These are phyloP conservation scores for Myrmophylax atrothorax DNA, from an alignment of 2,113 vertebrate species.

Conservation along the genomic window DNA sequence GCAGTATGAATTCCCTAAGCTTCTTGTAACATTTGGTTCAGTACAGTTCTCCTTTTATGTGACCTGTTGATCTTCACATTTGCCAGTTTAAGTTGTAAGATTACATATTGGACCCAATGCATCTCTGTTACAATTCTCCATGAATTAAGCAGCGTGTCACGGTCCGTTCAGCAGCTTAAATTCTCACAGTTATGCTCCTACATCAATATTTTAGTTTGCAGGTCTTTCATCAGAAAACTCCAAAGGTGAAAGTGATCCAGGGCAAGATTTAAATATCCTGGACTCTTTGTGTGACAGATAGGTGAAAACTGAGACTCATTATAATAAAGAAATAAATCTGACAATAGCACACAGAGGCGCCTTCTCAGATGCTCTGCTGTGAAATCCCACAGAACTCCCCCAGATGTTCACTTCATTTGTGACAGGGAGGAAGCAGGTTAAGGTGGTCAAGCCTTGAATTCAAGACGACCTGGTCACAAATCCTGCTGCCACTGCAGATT, in stretches of 20 bases:
- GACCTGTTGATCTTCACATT: not conserved
- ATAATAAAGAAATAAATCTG: not conserved
- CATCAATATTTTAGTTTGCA: not conserved
- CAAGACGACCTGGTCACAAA: not conserved
- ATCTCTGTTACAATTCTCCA: not conserved
- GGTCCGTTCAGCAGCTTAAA: not conserved
- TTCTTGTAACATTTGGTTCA: not conserved
- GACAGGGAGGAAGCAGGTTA: not conserved
- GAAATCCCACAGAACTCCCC: not conserved
- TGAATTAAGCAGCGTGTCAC: fast-evolving
- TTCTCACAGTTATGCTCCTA: not conserved
- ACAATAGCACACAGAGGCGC: not conserved
- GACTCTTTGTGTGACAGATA: not conserved
- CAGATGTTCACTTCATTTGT: not conserved
- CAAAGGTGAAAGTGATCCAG: not conserved
- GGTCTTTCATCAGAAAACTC: not conserved
- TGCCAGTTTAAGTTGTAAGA: not conserved
- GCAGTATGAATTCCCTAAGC: not conserved
- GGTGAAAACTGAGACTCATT: not conserved
- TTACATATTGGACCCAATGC: not conserved
- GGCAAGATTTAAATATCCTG: not conserved
- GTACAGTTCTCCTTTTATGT: not conserved
- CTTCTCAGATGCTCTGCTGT: not conserved
- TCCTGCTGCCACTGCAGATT: not conserved
- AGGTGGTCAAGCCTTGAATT: not conserved